A percentile compares a stretch with the other conserved stretches of the same genome.
Evolutionary conservation across 2,888 invertebrate genomes (phyloP).

Genomic region (Helicoverpa assulta): DNA sequence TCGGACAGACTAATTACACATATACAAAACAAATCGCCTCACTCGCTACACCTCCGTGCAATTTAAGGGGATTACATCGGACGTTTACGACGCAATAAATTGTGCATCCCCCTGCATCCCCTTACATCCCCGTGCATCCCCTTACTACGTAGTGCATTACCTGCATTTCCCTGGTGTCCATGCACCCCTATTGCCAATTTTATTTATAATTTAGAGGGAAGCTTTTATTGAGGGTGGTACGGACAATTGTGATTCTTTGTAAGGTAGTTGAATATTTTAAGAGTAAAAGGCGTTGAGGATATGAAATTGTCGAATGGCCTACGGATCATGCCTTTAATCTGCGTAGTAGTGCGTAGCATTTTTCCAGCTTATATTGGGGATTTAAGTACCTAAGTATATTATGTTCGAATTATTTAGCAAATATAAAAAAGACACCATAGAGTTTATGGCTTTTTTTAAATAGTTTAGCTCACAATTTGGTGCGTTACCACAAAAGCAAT

Average conservation of each 20-base stretch:
- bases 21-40: conserved; percentile 57
- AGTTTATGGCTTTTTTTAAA: too few relatives aligned
- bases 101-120: conserved; percentile 64
- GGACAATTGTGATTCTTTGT: conserved; percentile 4
- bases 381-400: too few relatives aligned
- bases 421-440: too few relatives aligned
- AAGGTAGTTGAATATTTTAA: conserved; percentile 9
- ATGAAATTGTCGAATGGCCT: too few relatives aligned
- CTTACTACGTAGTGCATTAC: conserved; percentile 65
- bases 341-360: too few relatives aligned
- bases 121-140: conserved; percentile 44
- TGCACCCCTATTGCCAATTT: conserved; percentile 58
- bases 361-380: too few relatives aligned
- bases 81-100: conserved; percentile 81
- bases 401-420: too few relatives aligned
- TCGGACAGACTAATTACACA: conserved; percentile 48
- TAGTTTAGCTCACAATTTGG: too few relatives aligned
- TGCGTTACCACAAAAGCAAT: too few relatives aligned
- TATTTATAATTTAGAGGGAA: conserved; percentile 61
- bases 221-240: conserved; percentile 25
- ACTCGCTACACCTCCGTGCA: conserved; percentile 53
- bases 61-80: conserved; percentile 75
- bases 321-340: too few relatives aligned
- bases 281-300: not conserved
- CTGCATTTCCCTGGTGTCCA: conserved; percentile 72